phyloP scores from a whole-genome alignment of 2,113 vertebrate species.

The Oenanthe melanoleuca region DNA sequence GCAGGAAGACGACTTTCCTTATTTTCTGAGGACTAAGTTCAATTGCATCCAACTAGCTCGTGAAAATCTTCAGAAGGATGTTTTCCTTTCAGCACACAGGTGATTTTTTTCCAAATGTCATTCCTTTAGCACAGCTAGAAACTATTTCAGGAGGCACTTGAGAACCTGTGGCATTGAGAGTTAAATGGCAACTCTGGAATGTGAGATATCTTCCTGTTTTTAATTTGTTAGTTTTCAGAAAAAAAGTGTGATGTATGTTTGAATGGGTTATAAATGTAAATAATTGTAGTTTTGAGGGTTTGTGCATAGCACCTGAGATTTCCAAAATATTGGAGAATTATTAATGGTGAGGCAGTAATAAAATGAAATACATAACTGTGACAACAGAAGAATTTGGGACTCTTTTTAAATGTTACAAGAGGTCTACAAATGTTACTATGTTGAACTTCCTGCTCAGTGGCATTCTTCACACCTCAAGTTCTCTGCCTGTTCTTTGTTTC shows the following conservation, averaged over 20 bases:
- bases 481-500: constrained; percentile 7
- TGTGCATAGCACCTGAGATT: not conserved
- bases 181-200: constrained; percentile 37
- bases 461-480: not conserved
- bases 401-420: not conserved
- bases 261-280: not conserved
- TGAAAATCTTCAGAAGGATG: constrained; percentile 37
- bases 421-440: not conserved
- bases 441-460: not conserved
- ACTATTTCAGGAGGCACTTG: constrained; percentile 37
- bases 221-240: not conserved
- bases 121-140: constrained; percentile 6
- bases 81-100: constrained; percentile 14
- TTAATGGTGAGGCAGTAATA: not conserved
- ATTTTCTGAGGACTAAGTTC: constrained; percentile 45
- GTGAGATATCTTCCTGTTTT: not conserved
- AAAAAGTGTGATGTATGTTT: not conserved
- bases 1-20: not conserved
- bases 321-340: not conserved
- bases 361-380: not conserved
- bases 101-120: constrained; percentile 58
- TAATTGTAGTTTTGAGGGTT: not conserved
- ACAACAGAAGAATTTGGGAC: not conserved
- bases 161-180: constrained; percentile 28
- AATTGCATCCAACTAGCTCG: not conserved